Base-by-base conservation (phyloP, 2,797 vertebrate species). In the Pelochelys cantorii region DNA sequence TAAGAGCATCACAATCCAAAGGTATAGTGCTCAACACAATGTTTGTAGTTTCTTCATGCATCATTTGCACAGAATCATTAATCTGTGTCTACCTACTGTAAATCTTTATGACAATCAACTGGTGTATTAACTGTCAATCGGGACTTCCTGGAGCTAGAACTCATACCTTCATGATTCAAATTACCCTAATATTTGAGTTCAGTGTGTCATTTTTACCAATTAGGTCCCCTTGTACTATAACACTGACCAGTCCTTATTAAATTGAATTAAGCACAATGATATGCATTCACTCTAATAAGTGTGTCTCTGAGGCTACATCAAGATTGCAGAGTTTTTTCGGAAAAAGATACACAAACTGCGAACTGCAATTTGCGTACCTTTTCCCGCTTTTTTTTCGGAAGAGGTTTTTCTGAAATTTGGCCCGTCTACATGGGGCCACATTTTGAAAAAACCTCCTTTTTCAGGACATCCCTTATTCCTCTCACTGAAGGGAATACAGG, bases 51-150 rank as follows among this genome's bases (percentile, higher is more conserved):
- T 42, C 34, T 79, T 77, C 15, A 25, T 48, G 6, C 82, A 68
- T 1, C 0, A 48, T 48, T 31, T 52, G 18, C 25, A 15, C 20
- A 14, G 2, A 84, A 83, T 88, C 84, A 2, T 1, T 27, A 37
- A 17, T 9, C 80, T 88, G 48, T 65, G 52, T 4, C 2, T 65
- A 2, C 17, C 2, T 81, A 22, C 23, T 23, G 1, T 29, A 90
- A 68, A 0, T 27, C 81, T 65, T 3, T 18, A 7, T 0, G 60
- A 74, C 12, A 27, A 17, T 25, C 37, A 2, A n/a, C 65, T 4
- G 9, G 7, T 54, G 14, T 48, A 3, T 71, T 37, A 5, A n/a
- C 20, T 71, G 34, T 18, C 20, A 71, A 37, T 2, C 17, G 68
- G 48, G 84, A 27, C 18, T 86, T 89, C 0, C 0, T 81, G 55